phyloP scores from a whole-genome alignment of 2,888 invertebrate genomes.

The Priocnemis perturbator region DNA sequence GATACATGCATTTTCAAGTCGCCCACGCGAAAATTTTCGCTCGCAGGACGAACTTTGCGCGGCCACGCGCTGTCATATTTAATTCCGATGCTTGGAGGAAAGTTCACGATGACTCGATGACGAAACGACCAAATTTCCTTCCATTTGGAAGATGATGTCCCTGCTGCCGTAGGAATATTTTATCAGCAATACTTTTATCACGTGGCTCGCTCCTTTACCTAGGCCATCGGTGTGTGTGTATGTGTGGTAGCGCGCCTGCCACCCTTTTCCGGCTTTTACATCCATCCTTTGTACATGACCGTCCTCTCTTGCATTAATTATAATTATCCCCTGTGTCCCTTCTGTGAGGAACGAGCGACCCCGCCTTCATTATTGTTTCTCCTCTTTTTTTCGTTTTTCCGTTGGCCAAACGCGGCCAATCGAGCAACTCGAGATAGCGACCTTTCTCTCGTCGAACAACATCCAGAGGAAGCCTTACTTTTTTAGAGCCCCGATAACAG shows the following conservation, averaged over 20 bases:
- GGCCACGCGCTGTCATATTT: no score
- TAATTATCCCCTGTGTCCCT: conserved; percentile 36
- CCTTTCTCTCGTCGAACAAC: no score
- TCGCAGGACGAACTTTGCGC: no score
- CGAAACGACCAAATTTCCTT: not conserved
- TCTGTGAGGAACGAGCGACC: conserved; percentile 15
- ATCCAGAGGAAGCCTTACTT: no score
- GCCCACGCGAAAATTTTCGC: no score
- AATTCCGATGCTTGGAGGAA: no score
- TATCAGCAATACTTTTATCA: conserved; percentile 27
- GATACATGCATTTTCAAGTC: no score
- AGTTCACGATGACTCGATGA: no score
- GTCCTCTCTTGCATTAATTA: conserved; percentile 36
- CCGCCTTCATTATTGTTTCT: conserved; percentile 9
- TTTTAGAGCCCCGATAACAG: no score
- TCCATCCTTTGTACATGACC: conserved; percentile 20
- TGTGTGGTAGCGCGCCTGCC: not conserved
- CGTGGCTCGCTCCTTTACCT: not conserved
- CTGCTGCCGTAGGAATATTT: conserved; percentile 29
- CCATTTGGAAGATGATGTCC: conserved; percentile 4
- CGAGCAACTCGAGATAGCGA: no score
- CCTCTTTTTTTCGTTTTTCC: not conserved
- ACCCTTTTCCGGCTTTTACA: conserved; percentile 15
- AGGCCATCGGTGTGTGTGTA: no score
- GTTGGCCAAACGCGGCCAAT: no score